Conservation (phyloP, 2,113 vertebrate species). For the Potamarius usumacintae region DNA sequence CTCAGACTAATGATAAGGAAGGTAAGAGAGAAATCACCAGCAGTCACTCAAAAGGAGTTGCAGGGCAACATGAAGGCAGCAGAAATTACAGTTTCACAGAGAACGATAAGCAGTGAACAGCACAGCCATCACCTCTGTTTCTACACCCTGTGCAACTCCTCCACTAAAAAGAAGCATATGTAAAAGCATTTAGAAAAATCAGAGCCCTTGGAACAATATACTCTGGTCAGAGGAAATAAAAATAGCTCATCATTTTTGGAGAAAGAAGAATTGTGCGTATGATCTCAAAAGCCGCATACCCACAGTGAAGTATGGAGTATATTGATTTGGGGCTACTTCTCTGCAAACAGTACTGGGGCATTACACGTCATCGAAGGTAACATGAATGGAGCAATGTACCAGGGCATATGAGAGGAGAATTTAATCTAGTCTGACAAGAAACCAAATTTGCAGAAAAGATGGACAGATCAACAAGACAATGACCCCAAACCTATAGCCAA, state of each 20-base stretch:
- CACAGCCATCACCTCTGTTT: not conserved
- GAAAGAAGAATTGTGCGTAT: not conserved
- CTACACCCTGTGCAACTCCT: not conserved
- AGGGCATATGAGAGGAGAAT: not conserved
- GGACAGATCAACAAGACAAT: not conserved
- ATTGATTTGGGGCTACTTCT: too few relatives aligned
- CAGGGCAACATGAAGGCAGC: not conserved
- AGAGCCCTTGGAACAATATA: not conserved
- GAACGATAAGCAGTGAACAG: not conserved
- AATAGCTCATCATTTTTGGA: not conserved
- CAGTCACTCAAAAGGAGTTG: not conserved
- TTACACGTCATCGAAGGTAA: not conserved
- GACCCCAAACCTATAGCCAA: not conserved
- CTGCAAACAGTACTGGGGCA: not conserved
- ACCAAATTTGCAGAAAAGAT: not conserved
- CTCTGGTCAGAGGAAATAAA: not conserved
- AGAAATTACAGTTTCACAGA: not conserved
- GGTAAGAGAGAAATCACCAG: not conserved
- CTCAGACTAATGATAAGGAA: not conserved
- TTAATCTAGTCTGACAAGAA: constrained; percentile 1
- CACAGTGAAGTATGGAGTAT: not conserved
- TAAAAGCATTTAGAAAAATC: not conserved
- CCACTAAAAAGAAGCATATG: not conserved
- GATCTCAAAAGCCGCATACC: not conserved
- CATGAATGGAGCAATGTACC: not conserved